Evolutionary conservation across 2,888 invertebrate genomes (phyloP), one percentile per base, ranked within the genome.

Genomic region (Eupithecia dodoneata): DNA sequence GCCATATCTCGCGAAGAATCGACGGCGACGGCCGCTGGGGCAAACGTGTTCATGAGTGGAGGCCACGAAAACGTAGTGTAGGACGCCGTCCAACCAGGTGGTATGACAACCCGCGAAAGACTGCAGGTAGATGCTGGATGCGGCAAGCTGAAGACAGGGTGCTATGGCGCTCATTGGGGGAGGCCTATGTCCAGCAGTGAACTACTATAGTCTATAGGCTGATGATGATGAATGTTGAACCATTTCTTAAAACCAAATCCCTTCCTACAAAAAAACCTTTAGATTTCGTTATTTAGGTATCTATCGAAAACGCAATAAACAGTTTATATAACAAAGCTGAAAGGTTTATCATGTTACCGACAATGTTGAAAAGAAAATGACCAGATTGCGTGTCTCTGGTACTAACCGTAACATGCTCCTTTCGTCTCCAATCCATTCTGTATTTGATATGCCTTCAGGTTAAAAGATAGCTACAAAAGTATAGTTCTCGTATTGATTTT

Each of bases 311-410:
- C 30, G 30, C 63, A 30, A 30, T 59, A 18, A 59, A 59, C 59
- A 18, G 59, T 59, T 59, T 59, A 71, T 69, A 41, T 74, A 15
- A 76, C 59, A 72, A 71, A 65, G 72, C 72, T 79, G 71, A 79
- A 79, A 78, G 77, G 70, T 71, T 76, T 79, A 75, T 76, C 73
- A 72, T 76, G 76, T 79, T 71, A 72, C 72, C 63, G 63, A 30
- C 55, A 77, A 76, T 66, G 66, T 73, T 72, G 66, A 75, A 71
- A 73, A 63, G 75, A 78, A 78, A 78, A 82, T 75, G 82, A 71
- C 70, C 79, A 59, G 55, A 44, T 81, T 71, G 82, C 82, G 80
- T 82, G 81, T 69, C 76, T 55, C 47, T 49, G 47, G 59, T 67
- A 73, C 78, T 81, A 77, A 81, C 69, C 73, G n/a, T 76, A 77